Base-by-base conservation (phyloP, 2,797 vertebrate genomes). In the Acomys russatus region DNA sequence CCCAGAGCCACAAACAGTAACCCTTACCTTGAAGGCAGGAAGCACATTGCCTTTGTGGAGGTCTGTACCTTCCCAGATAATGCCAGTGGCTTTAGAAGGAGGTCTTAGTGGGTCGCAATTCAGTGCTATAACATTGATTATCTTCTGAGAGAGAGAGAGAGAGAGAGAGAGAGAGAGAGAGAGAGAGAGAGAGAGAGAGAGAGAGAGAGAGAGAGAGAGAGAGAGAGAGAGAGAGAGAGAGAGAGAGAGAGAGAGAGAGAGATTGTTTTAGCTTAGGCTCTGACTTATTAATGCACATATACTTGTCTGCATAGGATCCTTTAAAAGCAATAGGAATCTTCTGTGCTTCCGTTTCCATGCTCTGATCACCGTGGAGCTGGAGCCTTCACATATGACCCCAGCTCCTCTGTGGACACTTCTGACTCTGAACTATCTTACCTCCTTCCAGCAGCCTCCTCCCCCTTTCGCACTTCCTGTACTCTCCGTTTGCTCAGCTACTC, bases 1-100 rank as follows among this genome's bases (percentile, higher is more conserved):
- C 80, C 76, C 1, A 1, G 87, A 78, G 73, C 56, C 88, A 77
- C 23, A 3, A 70, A n/a, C 6, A 33, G 73, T 85, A 78, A 78
- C 25, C 35, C 59, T 68, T 44, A 49, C 85, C 88, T 78, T 87
- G 82, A 85, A 94, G 93, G 90, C 97, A 90, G 78, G 90, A 93
- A 89, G 44, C 68, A 78, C 88, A 51, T 88, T 90, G 84, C 87
- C 61, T 79, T 76, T 11, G 1, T 1, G 22, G 38, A 71, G 84
- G 56, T 68, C 56, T 35, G 18, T 20, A 49, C 59, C 85, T 17
- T 38, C 33, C 78, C 61, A 84, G 71, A 56, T 70, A 97, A 89
- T 30, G 73, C n/a, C 11, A 84, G 3, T 68, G 64, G 54, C 35
- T 87, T 90, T 56, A 44, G 6, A 15, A 59, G 64, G 63, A 84